These are phyloP conservation scores for Electrona antarctica DNA, from an alignment of 2,113 vertebrate genomes.

Conservation along the genomic window DNA sequence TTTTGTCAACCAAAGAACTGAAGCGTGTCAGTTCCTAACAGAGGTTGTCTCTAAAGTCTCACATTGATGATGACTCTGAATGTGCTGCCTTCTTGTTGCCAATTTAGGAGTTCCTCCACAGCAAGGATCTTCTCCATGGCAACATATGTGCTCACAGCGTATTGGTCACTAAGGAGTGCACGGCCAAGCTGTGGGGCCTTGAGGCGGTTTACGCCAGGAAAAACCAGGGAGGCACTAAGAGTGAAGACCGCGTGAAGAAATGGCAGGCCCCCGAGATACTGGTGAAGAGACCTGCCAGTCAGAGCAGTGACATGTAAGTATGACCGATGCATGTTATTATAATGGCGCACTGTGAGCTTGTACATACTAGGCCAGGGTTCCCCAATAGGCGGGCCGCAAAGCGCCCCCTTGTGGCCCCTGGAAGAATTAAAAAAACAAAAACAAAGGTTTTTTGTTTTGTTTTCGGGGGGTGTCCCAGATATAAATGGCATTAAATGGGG, in stretches of 20 bases:
- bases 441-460: no score
- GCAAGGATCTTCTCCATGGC: conserved; percentile 87
- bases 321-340: background rate
- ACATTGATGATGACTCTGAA: background rate
- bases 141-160: conserved; percentile 88
- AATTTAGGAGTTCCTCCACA: conserved; percentile 86
- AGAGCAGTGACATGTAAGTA: conserved; percentile 87
- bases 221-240: conserved; percentile 60
- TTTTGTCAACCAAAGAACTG: background rate
- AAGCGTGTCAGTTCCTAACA: background rate
- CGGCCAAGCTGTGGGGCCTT: conserved; percentile 89
- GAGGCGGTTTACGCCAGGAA: conserved; percentile 81
- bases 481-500: no score
- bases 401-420: no score
- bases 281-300: conserved; percentile 72
- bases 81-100: background rate
- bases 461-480: no score
- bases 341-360: no score
- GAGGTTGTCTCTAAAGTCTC: background rate
- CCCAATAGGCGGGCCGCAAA: no score
- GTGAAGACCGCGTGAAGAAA: conserved; percentile 81
- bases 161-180: conserved; percentile 82
- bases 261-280: conserved; percentile 93
- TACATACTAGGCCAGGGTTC: no score
- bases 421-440: no score